Evolutionary conservation across 2,797 vertebrate genomes (phyloP), one percentile per base, ranked within the genome.

Genomic region (Heteromormyrus szaboi): DNA sequence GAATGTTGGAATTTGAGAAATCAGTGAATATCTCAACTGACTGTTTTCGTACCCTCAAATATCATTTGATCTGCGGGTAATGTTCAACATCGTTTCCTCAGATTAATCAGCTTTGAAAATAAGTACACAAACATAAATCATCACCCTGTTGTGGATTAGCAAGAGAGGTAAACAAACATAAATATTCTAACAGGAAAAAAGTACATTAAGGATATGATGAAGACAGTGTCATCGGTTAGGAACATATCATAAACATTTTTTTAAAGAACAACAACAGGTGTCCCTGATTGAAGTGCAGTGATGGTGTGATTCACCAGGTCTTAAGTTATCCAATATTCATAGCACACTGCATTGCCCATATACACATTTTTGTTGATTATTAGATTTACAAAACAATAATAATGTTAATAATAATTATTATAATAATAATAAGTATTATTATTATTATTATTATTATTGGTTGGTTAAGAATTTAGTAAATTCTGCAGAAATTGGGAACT

Each of bases 161-260:
- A 22, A 22, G 37, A 46, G 41, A 46, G 41, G 2, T 81, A 81
- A 81, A 81, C 76, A 81, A 81, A 81, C 41, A 81, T 44, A 81
- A 81, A 46, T 81, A 81, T 81, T 46, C 76, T 81, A 81, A 81
- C 12, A 44, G 19, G 41, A 81, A 81, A 81, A 81, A 81, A 81
- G 37, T 46, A 81, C 14, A 37, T 81, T 44, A 81, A 81, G 76
- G 37, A 46, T 81, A 19, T 81, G 76, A 81, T 81, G 72, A 79
- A 44, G 37, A 79, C 37, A 44, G 72, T 79, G 76, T 81, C 76
- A 81, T 44, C 19, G 17, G 37, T 81, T 44, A n/a, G 37, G 41
- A n/a, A 9, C 76, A 81, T 14, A 76, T 37, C 65, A 33, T 76
- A 46, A 46, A 81, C 76, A 41, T 81, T 81, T 46, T 81, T 44